Evolutionary conservation across 2,888 invertebrate genomes (phyloP), one percentile per base, ranked within the genome.

Genomic region (Drosophila leonis): DNA sequence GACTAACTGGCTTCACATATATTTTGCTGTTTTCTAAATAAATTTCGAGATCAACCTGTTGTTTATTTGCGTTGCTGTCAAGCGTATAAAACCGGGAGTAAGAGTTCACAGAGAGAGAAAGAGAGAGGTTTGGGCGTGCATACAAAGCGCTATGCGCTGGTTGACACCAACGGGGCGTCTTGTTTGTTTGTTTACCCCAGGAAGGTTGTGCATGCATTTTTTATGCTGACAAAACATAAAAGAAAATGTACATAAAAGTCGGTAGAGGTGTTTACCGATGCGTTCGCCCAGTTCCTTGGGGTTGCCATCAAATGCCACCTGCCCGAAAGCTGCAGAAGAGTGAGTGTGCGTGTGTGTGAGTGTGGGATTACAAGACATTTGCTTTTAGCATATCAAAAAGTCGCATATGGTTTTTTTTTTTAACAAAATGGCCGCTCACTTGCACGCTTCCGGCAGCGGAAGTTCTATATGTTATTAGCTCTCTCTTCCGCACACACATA

Each of bases 221-320:
- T 83, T 84, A 83, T 80, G 83, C 83, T 83, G 83, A 83, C 83
- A 84, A 83, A 75, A 83, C 83, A 84, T 83, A 83, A 84, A 84
- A 80, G 78, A 77, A 82, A 81, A 83, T 75, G 78, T 79, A 83
- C 83, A 83, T 83, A 85, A 84, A 84, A 82, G 85, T 82, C 85
- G 85, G 71, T 75, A 69, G 80, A 82, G 80, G 83, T 84, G 86
- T 84, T 84, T 85, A 80, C 86, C 74, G 86, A 84, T 81, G 86
- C 83, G 69, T 82, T 85, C 72, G 83, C 82, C 69, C 72, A 74
- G 72, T 69, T 83, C 78, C 77, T 72, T 67, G 48, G 65, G 72
- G 65, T 24, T 33, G 20, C n/a, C 24, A 41, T n/a, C 35, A 33
- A n/a, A 49, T 33, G 49, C 49, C 76, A 75, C 72, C 76, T 76